Percentiles rank a stretch among this genome's conserved stretches.
These are phyloP conservation scores for Tinea pellionella DNA, from an alignment of 2,888 invertebrate species.

Conservation along the genomic window DNA sequence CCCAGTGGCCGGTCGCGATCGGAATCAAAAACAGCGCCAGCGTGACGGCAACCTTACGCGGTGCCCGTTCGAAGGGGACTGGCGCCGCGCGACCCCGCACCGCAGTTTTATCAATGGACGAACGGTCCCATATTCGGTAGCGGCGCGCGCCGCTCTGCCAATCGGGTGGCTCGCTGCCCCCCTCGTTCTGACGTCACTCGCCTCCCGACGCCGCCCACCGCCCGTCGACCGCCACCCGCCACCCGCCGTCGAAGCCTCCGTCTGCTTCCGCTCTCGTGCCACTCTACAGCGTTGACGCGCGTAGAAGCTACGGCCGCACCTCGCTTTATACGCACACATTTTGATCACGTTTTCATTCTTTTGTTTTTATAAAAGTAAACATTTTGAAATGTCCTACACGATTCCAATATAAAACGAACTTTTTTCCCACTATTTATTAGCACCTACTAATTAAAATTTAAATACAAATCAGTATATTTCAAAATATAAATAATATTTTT, in stretches of 20 bases:
- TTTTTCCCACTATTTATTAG: no score
- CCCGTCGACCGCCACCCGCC: constrained; percentile 48
- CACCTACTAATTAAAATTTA: no score
- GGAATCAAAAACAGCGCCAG: constrained; percentile 70
- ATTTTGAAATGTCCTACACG: no score
- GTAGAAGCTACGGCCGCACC: neutral
- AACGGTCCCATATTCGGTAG: constrained; percentile 88
- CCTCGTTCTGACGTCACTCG: constrained; percentile 54
- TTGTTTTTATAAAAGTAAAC: no score
- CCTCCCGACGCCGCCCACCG: constrained; percentile 57
- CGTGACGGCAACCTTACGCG: constrained; percentile 66
- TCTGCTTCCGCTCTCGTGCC: constrained; percentile 10
- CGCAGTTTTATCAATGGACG: constrained; percentile 87
- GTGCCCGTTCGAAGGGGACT: constrained; percentile 64
- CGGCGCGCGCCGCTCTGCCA: constrained; percentile 68
- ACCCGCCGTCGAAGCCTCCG: constrained; percentile 38
- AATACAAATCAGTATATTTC: no score
- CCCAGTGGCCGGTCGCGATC: constrained; percentile 67
- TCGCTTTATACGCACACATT: constrained; percentile 2
- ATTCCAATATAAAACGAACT: no score
- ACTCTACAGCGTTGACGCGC: neutral
- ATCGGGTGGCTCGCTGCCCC: constrained; percentile 52
- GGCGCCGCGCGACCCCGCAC: constrained; percentile 77
- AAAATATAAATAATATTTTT: no score
- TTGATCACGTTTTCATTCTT: neutral